phyloP scores from a whole-genome alignment of 2,113 vertebrate species.

The Prochilodus magdalenae region DNA sequence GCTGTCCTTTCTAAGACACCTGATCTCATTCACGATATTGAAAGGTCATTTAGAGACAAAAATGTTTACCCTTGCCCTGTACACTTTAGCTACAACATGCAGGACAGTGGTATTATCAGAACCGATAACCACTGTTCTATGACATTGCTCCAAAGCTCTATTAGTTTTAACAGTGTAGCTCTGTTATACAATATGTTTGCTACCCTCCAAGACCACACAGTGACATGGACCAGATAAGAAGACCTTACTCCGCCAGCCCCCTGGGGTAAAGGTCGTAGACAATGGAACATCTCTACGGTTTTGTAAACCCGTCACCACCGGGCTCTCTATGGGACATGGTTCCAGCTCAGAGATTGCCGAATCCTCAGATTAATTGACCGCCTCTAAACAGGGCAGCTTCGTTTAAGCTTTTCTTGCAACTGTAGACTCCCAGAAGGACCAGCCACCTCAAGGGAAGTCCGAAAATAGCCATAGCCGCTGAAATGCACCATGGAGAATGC shows the following conservation, averaged over 20 bases:
- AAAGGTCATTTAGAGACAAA: too few relatives aligned
- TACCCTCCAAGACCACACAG: background rate
- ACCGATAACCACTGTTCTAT: too few relatives aligned
- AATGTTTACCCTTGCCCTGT: too few relatives aligned
- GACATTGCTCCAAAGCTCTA: too few relatives aligned
- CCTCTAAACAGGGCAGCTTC: conserved; percentile 9
- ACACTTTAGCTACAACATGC: too few relatives aligned
- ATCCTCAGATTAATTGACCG: conserved; percentile 38
- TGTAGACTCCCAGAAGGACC: conserved; percentile 38
- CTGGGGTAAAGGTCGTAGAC: conserved; percentile 12
- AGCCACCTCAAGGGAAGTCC: conserved; percentile 15
- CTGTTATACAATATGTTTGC: background rate
- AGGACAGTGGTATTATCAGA: too few relatives aligned
- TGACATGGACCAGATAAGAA: background rate
- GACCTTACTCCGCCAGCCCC: background rate
- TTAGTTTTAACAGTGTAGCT: background rate
- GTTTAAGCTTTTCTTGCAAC: conserved; percentile 35
- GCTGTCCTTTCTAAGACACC: too few relatives aligned
- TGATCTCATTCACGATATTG: too few relatives aligned
- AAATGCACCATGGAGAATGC: conserved; percentile 20
- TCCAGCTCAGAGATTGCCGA: conserved; percentile 1
- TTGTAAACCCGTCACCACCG: background rate
- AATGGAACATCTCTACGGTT: background rate
- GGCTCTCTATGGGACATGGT: background rate
- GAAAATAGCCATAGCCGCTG: conserved; percentile 25